A percentile compares a stretch with the other conserved stretches of the same genome.
Evolutionary conservation across 2,797 vertebrate species (phyloP).

Genomic region (Rhyacichthys aspro): DNA sequence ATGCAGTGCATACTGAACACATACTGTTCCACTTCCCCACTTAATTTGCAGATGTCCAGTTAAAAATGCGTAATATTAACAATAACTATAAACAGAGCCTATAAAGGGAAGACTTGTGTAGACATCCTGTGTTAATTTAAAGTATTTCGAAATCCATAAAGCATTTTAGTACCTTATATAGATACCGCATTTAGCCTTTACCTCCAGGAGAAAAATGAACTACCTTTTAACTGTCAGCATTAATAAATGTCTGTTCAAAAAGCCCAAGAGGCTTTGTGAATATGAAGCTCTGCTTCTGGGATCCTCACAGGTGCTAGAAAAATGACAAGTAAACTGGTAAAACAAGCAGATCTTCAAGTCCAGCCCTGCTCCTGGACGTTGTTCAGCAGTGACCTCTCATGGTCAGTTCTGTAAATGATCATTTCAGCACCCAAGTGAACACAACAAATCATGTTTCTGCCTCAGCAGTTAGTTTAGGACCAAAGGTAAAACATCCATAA

Average conservation of each 20-base stretch:
- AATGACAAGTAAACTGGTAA: slow-evolving; percentile 19
- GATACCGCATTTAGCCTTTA: slow-evolving; percentile 11
- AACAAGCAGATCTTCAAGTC: slow-evolving; percentile 23
- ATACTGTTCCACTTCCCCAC: slow-evolving; percentile 37
- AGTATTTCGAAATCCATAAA: slow-evolving; percentile 53
- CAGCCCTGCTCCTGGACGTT: slow-evolving; percentile 12
- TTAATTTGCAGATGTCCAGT: slow-evolving; percentile 31
- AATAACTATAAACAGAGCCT: slow-evolving; percentile 34
- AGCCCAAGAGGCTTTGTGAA: slow-evolving; percentile 2
- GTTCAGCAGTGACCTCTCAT: slow-evolving; percentile 39
- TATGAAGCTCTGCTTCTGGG: slow-evolving; percentile 12
- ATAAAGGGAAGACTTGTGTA: slow-evolving; percentile 68
- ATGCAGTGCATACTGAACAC: slow-evolving; percentile 56
- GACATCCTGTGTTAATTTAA: slow-evolving; percentile 55
- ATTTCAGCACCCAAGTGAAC: slow-evolving; percentile 46
- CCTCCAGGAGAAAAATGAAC: slow-evolving; percentile 21
- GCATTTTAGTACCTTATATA: slow-evolving; percentile 39
- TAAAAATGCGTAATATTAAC: slow-evolving; percentile 36
- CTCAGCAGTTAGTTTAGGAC: slow-evolving; percentile 25
- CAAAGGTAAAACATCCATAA: slow-evolving; percentile 33
- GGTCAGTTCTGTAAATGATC: slow-evolving; percentile 17
- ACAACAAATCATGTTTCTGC: slow-evolving; percentile 14
- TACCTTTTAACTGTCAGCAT: slow-evolving; percentile 26
- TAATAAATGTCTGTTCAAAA: slow-evolving; percentile 26
- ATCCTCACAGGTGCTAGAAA: slow-evolving; percentile 22